Conservation (phyloP, 2,113 vertebrate genomes). For the Ammodytes marinus region DNA sequence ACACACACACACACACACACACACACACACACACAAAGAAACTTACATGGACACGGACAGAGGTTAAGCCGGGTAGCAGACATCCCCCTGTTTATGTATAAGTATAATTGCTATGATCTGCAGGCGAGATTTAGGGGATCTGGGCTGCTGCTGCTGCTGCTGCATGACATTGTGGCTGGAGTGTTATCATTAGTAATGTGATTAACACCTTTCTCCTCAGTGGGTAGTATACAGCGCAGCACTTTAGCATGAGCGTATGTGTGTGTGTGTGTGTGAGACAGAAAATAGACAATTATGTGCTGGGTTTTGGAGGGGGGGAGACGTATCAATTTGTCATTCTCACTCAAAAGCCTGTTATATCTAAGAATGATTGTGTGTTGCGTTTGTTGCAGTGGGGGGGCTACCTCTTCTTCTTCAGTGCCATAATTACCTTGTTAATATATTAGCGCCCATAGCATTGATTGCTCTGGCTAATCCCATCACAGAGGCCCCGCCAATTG, state of each 20-base stretch:
- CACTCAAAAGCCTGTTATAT: conserved; percentile 34
- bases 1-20: no score
- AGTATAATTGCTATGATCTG: conserved; percentile 46
- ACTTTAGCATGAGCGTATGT: conserved; percentile 41
- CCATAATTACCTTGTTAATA: conserved; percentile 98
- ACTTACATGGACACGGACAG: neutral
- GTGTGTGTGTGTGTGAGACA: conserved; percentile 35
- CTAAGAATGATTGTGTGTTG: conserved; percentile 39
- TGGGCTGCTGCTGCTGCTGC: conserved; percentile 16
- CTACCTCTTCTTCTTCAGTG: conserved; percentile 37
- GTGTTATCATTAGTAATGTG: conserved; percentile 75
- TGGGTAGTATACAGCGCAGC: conserved; percentile 29
- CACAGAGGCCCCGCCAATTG: conserved; percentile 89
- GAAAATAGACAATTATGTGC: conserved; percentile 55
- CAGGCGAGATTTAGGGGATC: conserved; percentile 19
- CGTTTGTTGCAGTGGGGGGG: conserved; percentile 61
- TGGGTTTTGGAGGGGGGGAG: neutral
- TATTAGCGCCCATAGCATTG: conserved; percentile 94
- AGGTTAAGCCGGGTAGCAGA: neutral
- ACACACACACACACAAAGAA: neutral
- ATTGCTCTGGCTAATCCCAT: conserved; percentile 97
- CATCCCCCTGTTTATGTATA: conserved; percentile 13
- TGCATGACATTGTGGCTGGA: conserved; percentile 61
- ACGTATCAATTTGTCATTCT: conserved; percentile 33
- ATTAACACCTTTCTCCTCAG: conserved; percentile 69